Evolutionary conservation across 2,888 invertebrate species (phyloP).

Genomic region (Nebria salina): DNA sequence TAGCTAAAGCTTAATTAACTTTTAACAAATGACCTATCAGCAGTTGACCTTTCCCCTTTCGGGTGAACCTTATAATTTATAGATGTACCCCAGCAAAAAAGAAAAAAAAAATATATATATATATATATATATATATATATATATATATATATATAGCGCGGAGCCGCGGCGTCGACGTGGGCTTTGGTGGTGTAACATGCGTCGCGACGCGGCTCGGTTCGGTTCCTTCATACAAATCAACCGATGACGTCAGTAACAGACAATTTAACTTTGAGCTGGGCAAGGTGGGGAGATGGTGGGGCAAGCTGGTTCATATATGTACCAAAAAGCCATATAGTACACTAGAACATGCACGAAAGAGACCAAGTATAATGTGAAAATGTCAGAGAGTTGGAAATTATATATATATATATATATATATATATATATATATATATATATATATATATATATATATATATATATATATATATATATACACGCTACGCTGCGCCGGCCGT

Average conservation of each 20-base stretch:
- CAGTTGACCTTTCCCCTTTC: neutral
- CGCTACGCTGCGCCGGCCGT: too few species aligned
- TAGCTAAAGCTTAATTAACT: neutral
- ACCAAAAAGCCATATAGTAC: conserved; percentile 1
- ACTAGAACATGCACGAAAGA: neutral
- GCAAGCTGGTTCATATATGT: neutral
- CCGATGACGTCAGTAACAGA: neutral
- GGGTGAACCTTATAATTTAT: neutral
- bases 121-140: neutral
- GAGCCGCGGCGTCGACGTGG: too few species aligned
- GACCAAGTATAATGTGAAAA: neutral
- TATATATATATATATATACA: neutral
- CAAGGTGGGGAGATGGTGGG: neutral
- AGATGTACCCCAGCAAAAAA: neutral
- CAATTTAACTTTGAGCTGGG: neutral
- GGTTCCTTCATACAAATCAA: neutral
- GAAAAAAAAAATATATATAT: neutral
- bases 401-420: neutral
- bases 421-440: too few species aligned
- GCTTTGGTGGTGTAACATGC: neutral
- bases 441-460: neutral
- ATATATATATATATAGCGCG: neutral
- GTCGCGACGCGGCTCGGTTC: neutral
- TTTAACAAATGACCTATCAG: neutral
- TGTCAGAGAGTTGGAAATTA: neutral